Evolutionary conservation across 2,888 invertebrate species (phyloP).

Genomic region (Parelbella ahira): DNA sequence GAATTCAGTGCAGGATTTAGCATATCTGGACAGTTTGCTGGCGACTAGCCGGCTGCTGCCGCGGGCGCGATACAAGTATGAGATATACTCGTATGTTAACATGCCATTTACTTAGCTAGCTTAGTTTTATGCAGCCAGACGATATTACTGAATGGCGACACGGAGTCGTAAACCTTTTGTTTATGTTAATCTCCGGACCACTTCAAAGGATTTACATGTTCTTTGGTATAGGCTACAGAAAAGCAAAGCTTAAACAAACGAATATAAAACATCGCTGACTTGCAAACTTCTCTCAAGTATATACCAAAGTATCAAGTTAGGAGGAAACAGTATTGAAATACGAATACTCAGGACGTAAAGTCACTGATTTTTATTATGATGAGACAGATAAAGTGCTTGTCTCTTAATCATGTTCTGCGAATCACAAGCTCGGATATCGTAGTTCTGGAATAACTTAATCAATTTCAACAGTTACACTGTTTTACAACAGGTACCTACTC

Average conservation of each 20-base stretch:
- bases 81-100: conserved; percentile 18
- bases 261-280: background rate
- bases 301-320: too few relatives aligned
- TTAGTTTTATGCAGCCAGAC: conserved; percentile 21
- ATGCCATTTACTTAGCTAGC: conserved; percentile 19
- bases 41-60: conserved; percentile 14
- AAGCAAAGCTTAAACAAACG: background rate
- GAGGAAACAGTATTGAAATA: too few relatives aligned
- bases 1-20: conserved; percentile 17
- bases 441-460: too few relatives aligned
- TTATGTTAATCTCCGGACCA: conserved; percentile 10
- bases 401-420: too few relatives aligned
- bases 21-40: conserved; percentile 10
- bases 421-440: too few relatives aligned
- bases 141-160: conserved; percentile 15
- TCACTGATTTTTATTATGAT: too few relatives aligned
- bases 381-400: too few relatives aligned
- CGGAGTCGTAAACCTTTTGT: conserved; percentile 14
- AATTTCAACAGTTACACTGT: too few relatives aligned
- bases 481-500: too few relatives aligned
- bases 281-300: background rate
- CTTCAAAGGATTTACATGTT: conserved; percentile 14
- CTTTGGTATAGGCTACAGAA: background rate
- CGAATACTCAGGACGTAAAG: too few relatives aligned
- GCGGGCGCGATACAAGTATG: conserved; percentile 15